A percentile compares a stretch with the other conserved stretches of the same genome.
Evolutionary conservation across 2,113 vertebrate genomes (phyloP).

Genomic region (Thinocorus orbignyianus): DNA sequence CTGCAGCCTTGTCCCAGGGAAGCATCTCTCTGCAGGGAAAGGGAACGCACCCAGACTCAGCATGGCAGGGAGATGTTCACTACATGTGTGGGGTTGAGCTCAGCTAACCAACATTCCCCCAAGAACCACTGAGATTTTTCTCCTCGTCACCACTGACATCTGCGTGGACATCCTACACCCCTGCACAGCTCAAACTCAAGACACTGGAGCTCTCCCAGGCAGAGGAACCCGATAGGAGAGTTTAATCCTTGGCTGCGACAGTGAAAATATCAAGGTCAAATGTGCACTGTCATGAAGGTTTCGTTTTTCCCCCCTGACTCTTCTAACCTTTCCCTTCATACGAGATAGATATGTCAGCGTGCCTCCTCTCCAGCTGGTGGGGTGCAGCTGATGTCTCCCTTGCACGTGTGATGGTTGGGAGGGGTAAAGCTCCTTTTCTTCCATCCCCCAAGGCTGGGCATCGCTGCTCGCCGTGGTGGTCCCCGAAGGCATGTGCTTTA

Average conservation of each 20-base stretch:
- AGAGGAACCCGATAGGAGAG: not conserved
- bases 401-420: not conserved
- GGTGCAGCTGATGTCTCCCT: not conserved
- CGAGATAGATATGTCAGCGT: not conserved
- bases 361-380: not conserved
- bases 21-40: not conserved
- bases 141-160: rapidly evolving
- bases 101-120: not conserved
- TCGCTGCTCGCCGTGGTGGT: rapidly evolving
- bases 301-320: not conserved
- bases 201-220: not conserved
- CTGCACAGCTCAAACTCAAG: not conserved
- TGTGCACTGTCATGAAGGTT: not conserved
- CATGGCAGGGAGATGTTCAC: rapidly evolving
- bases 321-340: not conserved
- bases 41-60: not conserved
- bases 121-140: not conserved
- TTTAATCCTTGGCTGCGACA: slow-evolving; percentile 16
- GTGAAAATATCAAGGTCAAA: slow-evolving; percentile 30
- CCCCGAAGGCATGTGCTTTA: not conserved
- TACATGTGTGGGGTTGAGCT: not conserved
- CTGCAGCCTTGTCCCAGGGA: not conserved
- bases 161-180: not conserved
- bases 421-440: not conserved
- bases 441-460: not conserved